Evolutionary conservation across 1,140 invertebrate genomes (phyloP), one percentile per base, ranked within the genome.

Genomic region (Zaprionus kolodkinae): DNA sequence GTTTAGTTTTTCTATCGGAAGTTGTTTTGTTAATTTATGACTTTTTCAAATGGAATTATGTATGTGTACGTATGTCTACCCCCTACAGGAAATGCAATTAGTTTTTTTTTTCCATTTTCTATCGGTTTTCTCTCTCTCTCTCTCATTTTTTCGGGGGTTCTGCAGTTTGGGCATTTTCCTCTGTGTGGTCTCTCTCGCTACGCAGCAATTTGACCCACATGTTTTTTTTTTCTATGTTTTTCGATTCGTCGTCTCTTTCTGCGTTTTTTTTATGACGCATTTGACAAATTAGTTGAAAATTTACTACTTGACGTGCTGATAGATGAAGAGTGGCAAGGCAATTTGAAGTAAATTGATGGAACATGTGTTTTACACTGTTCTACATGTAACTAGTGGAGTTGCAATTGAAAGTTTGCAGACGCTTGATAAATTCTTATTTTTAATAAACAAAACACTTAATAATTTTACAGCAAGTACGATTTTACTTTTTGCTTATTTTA

Each of bases 1-100:
- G 38, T 40, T 45, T 43, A 2, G 21, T 43, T 43, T 72, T 65
- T 72, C 62, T 67, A 76, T 76, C 74, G 74, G 74, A 76, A 76
- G 74, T 76, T 76, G 70, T 76, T 76, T 67, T 76, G 74, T 76
- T 76, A 76, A 76, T 76, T 76, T 76, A 76, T 76, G 74, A 72
- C 62, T 76, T 72, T 76, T 72, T 48, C 69, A 72, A 76, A 76
- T 72, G 73, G 45, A 72, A 76, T 76, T 76, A 76, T 76, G 63
- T 35, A 7, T 35, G 10, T 30, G 27, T 30, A 21, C 21, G 33
- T 35, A 1, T 7, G 10, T 73, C 15, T 72, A 61, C 48, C 43
- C 69, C 56, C 68, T 48, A 76, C 73, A 65, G 74, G 74, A 76
- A 76, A 76, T 76, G 74, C 74, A 76, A 76, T 76, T 76, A 76